Conservation (phyloP, 1,140 invertebrate genomes). For the Plectus sambesii region DNA sequence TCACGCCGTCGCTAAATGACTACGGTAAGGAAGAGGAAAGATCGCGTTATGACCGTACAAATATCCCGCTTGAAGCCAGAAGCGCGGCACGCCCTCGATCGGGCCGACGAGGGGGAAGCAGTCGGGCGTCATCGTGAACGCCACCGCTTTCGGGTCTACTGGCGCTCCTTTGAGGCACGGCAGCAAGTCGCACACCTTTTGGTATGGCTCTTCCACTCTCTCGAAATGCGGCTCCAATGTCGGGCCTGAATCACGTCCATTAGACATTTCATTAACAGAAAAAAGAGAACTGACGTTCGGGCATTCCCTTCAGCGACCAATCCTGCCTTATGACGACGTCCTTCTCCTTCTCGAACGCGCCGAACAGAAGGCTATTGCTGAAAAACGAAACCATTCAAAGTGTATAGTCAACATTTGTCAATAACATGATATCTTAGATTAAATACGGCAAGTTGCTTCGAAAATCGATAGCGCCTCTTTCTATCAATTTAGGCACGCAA, state of each 20-base stretch:
- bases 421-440: too few relatives aligned
- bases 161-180: conserved; percentile 10
- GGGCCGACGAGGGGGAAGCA: too few relatives aligned
- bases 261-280: too few relatives aligned
- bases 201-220: conserved; percentile 17
- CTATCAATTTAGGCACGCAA: too few relatives aligned
- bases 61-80: conserved; percentile 49
- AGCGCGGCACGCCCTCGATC: too few relatives aligned
- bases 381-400: too few relatives aligned
- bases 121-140: conserved; percentile 26
- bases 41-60: too few relatives aligned
- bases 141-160: conserved; percentile 18
- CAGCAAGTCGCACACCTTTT: conserved; percentile 16
- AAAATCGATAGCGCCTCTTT: too few relatives aligned
- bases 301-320: conserved; percentile 47
- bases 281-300: conserved; percentile 36
- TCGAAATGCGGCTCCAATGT: conserved; percentile 20
- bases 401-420: too few relatives aligned
- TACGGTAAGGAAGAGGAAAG: too few relatives aligned
- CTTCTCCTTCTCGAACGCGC: conserved; percentile 47
- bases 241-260: too few relatives aligned
- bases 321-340: conserved; percentile 47
- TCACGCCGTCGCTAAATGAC: not conserved
- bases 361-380: conserved; percentile 48
- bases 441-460: too few relatives aligned